Percentiles rank a stretch among this genome's conserved stretches.
Evolutionary conservation across 2,113 vertebrate species (phyloP).

Genomic region (Lonchura striata): DNA sequence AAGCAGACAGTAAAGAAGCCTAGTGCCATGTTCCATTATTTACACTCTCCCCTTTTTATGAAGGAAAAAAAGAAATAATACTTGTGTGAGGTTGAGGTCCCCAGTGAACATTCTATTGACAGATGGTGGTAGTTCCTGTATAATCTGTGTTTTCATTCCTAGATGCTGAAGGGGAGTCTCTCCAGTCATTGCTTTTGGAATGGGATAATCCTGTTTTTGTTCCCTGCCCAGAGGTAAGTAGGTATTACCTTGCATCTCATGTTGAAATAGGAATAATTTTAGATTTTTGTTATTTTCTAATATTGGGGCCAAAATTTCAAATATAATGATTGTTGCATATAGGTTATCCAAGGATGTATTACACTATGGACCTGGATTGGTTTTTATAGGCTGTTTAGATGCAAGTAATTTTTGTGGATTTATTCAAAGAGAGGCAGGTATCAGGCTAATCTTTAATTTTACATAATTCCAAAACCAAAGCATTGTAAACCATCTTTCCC

Average conservation of each 20-base stretch:
- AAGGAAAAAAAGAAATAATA: not conserved
- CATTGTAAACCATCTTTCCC: not conserved
- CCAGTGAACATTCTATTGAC: not conserved
- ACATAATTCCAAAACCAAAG: not conserved
- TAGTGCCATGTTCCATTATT: not conserved
- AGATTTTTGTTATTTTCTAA: not conserved
- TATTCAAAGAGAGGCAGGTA: not conserved
- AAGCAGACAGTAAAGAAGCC: not conserved
- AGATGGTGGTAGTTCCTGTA: not conserved
- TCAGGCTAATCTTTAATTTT: not conserved
- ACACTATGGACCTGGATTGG: not conserved
- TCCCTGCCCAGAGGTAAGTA: conserved; percentile 83
- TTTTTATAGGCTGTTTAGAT: not conserved
- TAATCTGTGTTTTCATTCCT: not conserved
- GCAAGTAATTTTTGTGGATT: not conserved
- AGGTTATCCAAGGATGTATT: not conserved
- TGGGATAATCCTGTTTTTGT: conserved; percentile 96
- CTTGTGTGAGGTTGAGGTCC: not conserved
- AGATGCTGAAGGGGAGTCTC: conserved; percentile 67
- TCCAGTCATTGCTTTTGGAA: conserved; percentile 83
- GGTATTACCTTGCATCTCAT: not conserved
- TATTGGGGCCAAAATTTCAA: not conserved
- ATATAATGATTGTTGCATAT: not conserved
- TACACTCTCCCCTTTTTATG: not conserved
- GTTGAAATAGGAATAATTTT: not conserved